Conservation (phyloP, 2,888 invertebrate genomes). For the Philaethria dido region DNA sequence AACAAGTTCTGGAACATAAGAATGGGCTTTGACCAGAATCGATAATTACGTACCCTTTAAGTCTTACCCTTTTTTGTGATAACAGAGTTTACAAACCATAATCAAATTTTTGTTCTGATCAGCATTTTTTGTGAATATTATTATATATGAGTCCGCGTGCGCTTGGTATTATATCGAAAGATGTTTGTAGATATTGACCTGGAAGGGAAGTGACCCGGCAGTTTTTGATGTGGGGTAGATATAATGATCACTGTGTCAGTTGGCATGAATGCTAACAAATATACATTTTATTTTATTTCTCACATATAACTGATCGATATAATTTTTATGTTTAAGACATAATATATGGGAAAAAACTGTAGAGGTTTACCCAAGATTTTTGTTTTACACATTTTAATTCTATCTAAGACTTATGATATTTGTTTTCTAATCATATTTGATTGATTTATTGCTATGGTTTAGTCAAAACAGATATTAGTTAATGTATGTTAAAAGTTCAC, state of each 20-base stretch:
- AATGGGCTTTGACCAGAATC: slow-evolving; percentile 62
- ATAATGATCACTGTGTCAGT: slow-evolving; percentile 12
- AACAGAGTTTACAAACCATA: slow-evolving; percentile 35
- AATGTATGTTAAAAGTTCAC: too few relatives aligned
- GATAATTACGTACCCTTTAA: slow-evolving; percentile 63
- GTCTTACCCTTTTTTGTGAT: slow-evolving; percentile 36
- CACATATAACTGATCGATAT: neutral
- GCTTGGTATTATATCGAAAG: neutral
- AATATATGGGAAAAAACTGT: too few relatives aligned
- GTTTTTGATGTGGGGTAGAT: slow-evolving; percentile 14
- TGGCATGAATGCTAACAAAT: neutral
- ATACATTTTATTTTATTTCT: neutral
- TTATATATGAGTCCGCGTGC: neutral
- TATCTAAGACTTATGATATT: too few relatives aligned
- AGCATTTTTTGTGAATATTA: neutral
- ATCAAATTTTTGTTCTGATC: slow-evolving; percentile 44
- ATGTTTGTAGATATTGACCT: slow-evolving; percentile 13
- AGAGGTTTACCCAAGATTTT: too few relatives aligned
- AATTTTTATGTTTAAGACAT: too few relatives aligned
- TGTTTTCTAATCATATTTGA: too few relatives aligned
- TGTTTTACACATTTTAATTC: too few relatives aligned
- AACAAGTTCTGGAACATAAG: slow-evolving; percentile 58
- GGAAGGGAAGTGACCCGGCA: slow-evolving; percentile 5
- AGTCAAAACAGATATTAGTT: too few relatives aligned
- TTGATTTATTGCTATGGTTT: too few relatives aligned